Evolutionary conservation across 2,797 vertebrate genomes (phyloP).

Genomic region (Graptemys geographica): DNA sequence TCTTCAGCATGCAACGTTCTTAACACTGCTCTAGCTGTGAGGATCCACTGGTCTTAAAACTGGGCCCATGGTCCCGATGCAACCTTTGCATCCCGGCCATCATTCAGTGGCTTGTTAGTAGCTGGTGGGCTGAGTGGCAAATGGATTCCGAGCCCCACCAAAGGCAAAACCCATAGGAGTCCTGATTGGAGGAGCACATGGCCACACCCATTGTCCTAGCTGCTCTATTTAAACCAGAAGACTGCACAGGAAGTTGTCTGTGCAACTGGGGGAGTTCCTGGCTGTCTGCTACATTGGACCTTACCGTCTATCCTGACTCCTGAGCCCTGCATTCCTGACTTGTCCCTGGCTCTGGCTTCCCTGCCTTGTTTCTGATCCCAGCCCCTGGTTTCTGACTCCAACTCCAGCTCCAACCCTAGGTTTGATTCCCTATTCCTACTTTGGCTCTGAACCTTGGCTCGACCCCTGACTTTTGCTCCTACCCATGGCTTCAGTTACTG

Average conservation of each 20-base stretch:
- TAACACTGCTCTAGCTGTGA: conserved; percentile 41
- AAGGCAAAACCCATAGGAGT: background rate
- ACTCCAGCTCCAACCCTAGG: background rate
- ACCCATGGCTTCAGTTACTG: background rate
- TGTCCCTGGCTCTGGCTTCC: background rate
- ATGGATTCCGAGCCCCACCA: background rate
- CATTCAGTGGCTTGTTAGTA: background rate
- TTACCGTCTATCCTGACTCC: background rate
- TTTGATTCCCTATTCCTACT: too few species aligned
- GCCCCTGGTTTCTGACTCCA: background rate
- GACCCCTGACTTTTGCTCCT: background rate
- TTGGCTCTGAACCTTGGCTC: too few species aligned
- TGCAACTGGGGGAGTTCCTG: background rate
- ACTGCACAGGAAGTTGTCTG: background rate
- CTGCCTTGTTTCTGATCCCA: background rate
- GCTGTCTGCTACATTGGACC: background rate
- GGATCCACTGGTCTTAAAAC: background rate
- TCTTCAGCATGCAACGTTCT: conserved; percentile 58
- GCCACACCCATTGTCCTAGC: background rate
- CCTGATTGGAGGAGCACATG: background rate
- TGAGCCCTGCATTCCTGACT: too few species aligned
- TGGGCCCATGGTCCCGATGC: background rate
- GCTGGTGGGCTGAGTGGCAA: background rate
- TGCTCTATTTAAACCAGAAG: background rate
- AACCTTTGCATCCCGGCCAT: background rate